Evolutionary conservation across 1,140 invertebrate genomes (phyloP).

Genomic region (Leptinotarsa undecemlineata): DNA sequence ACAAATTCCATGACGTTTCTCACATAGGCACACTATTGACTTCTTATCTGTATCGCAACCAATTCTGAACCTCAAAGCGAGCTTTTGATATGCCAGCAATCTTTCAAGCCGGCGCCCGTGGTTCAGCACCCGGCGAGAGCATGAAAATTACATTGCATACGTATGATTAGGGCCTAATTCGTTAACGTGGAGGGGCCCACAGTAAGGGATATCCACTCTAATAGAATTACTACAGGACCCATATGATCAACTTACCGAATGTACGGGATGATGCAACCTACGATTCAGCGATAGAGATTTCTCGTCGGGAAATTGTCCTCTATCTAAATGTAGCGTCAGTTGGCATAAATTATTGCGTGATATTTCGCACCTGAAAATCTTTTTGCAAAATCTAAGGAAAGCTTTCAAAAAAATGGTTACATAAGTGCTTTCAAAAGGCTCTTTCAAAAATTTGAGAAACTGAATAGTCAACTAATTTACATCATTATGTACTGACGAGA

Average conservation of each 20-base stretch:
- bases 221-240: constrained; percentile 33
- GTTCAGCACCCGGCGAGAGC: constrained; percentile 9
- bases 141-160: constrained; percentile 34
- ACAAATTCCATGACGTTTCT: no score
- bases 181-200: constrained; percentile 32
- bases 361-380: neutral
- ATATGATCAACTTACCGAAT: constrained; percentile 33
- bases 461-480: no score
- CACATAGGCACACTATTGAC: no score
- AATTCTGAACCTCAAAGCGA: neutral
- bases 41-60: no score
- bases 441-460: neutral
- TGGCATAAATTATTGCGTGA: neutral
- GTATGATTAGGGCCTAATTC: constrained; percentile 35
- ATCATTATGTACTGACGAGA: no score
- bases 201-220: constrained; percentile 36
- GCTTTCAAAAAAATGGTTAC: neutral
- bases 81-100: neutral
- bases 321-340: neutral
- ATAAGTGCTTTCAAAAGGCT: no score
- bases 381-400: neutral
- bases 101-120: constrained; percentile 16
- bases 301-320: neutral
- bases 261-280: constrained; percentile 17
- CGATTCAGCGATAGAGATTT: neutral